These are phyloP conservation scores for Chrysolina oricalcia DNA, from an alignment of 2,888 invertebrate species.

Conservation along the genomic window DNA sequence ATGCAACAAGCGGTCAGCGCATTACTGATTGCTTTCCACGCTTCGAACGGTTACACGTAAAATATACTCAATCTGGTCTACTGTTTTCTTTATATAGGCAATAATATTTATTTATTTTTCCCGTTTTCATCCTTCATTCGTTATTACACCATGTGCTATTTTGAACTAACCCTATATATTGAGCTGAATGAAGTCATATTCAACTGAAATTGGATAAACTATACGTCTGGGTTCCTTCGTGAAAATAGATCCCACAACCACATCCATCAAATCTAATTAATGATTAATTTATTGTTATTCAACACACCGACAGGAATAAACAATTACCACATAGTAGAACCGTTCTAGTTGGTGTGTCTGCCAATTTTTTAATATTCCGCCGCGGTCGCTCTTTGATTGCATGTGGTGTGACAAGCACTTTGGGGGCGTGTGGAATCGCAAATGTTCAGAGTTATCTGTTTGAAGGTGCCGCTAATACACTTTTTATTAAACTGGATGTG, in stretches of 20 bases:
- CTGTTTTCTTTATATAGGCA: no score
- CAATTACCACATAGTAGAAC: neutral
- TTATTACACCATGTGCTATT: no score
- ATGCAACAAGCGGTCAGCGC: no score
- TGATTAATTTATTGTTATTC: conserved; percentile 16
- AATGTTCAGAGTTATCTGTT: conserved; percentile 4
- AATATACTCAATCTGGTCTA: no score
- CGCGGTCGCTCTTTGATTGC: conserved; percentile 21
- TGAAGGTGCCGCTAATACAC: conserved; percentile 18
- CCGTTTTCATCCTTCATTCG: no score
- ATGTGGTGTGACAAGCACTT: conserved; percentile 3
- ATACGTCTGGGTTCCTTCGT: neutral
- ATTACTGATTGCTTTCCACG: no score
- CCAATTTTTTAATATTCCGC: conserved; percentile 16
- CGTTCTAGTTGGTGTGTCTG: conserved; percentile 10
- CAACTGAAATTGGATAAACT: no score
- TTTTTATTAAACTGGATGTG: neutral
- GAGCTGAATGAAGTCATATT: no score
- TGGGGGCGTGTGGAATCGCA: conserved; percentile 10
- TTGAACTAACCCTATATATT: no score
- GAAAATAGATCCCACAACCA: neutral
- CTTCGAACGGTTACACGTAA: no score
- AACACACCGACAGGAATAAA: conserved; percentile 1
- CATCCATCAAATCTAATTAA: neutral
- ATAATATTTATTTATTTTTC: no score